phyloP scores from a whole-genome alignment of 2,113 vertebrate genomes.

The Laticauda laticaudata region DNA sequence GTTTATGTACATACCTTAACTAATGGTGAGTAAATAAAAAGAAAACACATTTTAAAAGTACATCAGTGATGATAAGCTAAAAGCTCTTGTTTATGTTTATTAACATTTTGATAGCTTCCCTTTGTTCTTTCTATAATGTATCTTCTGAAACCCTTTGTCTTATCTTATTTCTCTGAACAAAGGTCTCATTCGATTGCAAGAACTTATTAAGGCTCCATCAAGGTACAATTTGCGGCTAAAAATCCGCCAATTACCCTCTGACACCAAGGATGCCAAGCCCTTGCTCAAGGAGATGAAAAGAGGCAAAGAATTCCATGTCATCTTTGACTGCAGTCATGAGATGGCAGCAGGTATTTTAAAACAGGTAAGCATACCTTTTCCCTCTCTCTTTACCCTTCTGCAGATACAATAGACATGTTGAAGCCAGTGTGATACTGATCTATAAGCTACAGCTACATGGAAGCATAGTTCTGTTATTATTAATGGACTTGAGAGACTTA shows the following conservation, averaged over 20 bases:
- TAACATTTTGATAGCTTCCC: slow-evolving; percentile 14
- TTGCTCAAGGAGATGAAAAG: slow-evolving; percentile 98
- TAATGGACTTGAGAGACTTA: neutral
- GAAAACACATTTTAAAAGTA: neutral
- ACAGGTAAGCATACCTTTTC: slow-evolving; percentile 78
- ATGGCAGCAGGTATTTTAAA: slow-evolving; percentile 98
- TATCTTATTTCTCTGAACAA: slow-evolving; percentile 51
- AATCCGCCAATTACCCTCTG: slow-evolving; percentile 93
- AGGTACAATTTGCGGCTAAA: slow-evolving; percentile 96
- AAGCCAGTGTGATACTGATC: neutral
- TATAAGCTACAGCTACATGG: neutral
- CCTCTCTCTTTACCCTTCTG: slow-evolving; percentile 32
- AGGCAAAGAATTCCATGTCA: slow-evolving; percentile 97
- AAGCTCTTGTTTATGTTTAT: slow-evolving; percentile 4
- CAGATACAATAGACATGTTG: neutral
- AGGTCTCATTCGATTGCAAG: slow-evolving; percentile 98
- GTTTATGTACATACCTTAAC: neutral
- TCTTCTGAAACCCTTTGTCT: slow-evolving; percentile 33
- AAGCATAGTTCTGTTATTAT: neutral
- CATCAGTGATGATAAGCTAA: neutral
- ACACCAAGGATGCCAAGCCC: slow-evolving; percentile 95
- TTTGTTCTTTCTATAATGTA: slow-evolving; percentile 38
- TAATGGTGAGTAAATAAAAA: neutral
- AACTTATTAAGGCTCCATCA: slow-evolving; percentile 97
- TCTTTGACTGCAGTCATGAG: slow-evolving; percentile 97